A percentile compares a stretch with the other conserved stretches of the same genome.
phyloP scores from a whole-genome alignment of 2,113 vertebrate genomes.

The Takifugu flavidus region DNA sequence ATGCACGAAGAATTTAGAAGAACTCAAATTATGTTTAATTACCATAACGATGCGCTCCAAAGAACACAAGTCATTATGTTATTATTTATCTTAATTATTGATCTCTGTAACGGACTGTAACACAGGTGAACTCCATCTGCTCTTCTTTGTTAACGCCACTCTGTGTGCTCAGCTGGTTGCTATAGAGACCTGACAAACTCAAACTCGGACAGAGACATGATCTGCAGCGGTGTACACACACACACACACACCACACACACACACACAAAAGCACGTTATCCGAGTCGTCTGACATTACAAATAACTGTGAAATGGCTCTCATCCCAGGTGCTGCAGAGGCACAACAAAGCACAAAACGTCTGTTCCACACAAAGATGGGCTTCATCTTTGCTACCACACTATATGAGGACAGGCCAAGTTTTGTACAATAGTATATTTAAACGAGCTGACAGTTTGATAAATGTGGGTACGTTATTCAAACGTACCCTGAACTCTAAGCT shows the following conservation, averaged over 20 bases:
- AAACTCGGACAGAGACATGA: conserved; percentile 18
- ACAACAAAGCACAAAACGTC: background rate
- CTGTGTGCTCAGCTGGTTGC: conserved; percentile 15
- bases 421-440: conserved; percentile 18
- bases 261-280: conserved; percentile 1
- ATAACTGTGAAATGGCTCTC: conserved; percentile 24
- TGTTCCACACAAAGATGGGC: background rate
- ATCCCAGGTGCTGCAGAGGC: conserved; percentile 18
- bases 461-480: background rate
- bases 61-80: too few species aligned
- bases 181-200: conserved; percentile 27
- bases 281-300: conserved; percentile 8
- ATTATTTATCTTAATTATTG: too few species aligned
- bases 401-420: conserved; percentile 12
- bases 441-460: conserved; percentile 25
- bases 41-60: too few species aligned
- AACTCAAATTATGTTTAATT: too few species aligned
- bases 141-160: conserved; percentile 1
- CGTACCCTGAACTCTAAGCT: background rate
- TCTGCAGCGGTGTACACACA: background rate
- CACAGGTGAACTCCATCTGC: background rate
- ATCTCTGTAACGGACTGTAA: background rate
- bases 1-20: too few species aligned
- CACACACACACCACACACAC: background rate
- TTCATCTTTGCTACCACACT: conserved; percentile 7